A percentile compares a stretch with the other conserved stretches of the same genome.
Conservation (phyloP, 2,888 invertebrate genomes). For the Trichopria drosophilae region DNA sequence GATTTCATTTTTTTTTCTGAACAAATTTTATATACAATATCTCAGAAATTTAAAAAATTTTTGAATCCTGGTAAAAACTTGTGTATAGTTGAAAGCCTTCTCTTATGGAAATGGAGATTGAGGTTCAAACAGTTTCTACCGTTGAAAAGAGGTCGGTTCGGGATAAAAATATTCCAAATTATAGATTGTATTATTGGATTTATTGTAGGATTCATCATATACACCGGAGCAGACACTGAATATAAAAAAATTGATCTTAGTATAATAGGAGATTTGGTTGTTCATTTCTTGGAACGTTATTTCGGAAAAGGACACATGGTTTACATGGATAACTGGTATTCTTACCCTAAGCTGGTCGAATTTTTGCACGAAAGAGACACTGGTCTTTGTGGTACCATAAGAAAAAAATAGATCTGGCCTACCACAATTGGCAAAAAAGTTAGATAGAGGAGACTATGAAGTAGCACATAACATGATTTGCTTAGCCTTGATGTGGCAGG, state of each 20-base stretch:
- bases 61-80: constrained; percentile 22
- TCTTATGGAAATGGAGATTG: constrained; percentile 18
- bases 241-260: constrained; percentile 27
- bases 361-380: constrained; percentile 24
- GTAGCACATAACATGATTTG: constrained; percentile 25
- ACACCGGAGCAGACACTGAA: constrained; percentile 18
- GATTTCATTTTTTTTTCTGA: no score
- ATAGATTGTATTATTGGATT: constrained; percentile 28
- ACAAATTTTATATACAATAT: no score
- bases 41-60: constrained; percentile 11
- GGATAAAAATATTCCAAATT: constrained; percentile 19
- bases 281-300: constrained; percentile 26
- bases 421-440: constrained; percentile 34
- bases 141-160: constrained; percentile 11
- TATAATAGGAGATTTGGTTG: constrained; percentile 27
- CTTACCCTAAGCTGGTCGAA: constrained; percentile 25
- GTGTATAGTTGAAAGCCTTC: constrained; percentile 13
- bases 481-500: constrained; percentile 24
- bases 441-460: constrained; percentile 26
- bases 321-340: constrained; percentile 23
- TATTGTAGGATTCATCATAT: constrained; percentile 21
- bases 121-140: constrained; percentile 19
- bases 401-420: constrained; percentile 31
- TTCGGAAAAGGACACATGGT: constrained; percentile 22
- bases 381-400: constrained; percentile 4